phyloP scores from a whole-genome alignment of 1,140 invertebrate species.

The Bombus cullumanus region DNA sequence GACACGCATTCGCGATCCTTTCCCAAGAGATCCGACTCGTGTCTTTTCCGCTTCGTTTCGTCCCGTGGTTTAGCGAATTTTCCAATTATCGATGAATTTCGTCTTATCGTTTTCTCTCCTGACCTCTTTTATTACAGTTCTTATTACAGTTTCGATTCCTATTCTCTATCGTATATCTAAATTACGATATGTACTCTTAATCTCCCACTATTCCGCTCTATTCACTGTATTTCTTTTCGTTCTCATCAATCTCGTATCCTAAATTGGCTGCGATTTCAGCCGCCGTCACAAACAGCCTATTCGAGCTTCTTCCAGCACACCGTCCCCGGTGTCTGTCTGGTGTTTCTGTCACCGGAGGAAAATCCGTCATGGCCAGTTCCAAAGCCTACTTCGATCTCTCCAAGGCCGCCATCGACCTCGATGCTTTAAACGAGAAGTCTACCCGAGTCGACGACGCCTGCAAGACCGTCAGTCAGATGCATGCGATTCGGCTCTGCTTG shows the following conservation, averaged over 20 bases:
- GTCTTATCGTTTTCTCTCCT: too few relatives aligned
- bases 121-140: too few relatives aligned
- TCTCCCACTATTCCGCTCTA: neutral
- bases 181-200: neutral
- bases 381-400: slow-evolving; percentile 66
- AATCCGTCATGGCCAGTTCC: slow-evolving; percentile 72
- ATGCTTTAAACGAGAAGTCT: slow-evolving; percentile 52
- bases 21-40: too few relatives aligned
- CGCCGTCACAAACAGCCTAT: slow-evolving; percentile 47
- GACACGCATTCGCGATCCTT: neutral
- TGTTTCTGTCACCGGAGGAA: slow-evolving; percentile 71
- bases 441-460: slow-evolving; percentile 54
- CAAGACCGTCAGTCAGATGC: slow-evolving; percentile 77
- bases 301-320: slow-evolving; percentile 34
- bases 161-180: too few relatives aligned
- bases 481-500: slow-evolving; percentile 49
- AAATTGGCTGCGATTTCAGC: neutral
- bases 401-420: slow-evolving; percentile 23
- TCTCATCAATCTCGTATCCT: neutral
- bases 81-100: too few relatives aligned
- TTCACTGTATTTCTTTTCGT: neutral
- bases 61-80: neutral
- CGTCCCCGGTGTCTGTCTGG: slow-evolving; percentile 63
- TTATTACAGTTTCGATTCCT: too few relatives aligned
- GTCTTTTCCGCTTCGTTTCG: neutral